These are phyloP conservation scores for Andricus grossulariae DNA, from an alignment of 1,140 invertebrate genomes.

Conservation along the genomic window DNA sequence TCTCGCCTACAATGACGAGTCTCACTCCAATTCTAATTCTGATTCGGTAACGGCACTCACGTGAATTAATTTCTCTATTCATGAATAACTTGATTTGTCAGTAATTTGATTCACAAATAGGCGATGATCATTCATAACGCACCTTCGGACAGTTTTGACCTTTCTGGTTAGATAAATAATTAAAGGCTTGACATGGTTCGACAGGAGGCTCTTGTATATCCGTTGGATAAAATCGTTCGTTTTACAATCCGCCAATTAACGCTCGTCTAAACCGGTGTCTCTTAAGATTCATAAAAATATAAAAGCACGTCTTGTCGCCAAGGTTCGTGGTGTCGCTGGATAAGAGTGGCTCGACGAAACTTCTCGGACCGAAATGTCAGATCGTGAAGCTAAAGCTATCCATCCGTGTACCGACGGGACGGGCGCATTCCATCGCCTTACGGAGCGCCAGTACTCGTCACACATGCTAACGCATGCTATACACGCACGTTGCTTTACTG, in stretches of 20 bases:
- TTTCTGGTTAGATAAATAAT: background rate
- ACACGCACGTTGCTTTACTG: conserved; percentile 26
- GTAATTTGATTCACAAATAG: background rate
- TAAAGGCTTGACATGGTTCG: background rate
- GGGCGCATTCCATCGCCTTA: conserved; percentile 70
- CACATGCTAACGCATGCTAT: conserved; percentile 48
- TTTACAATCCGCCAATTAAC: conserved; percentile 17
- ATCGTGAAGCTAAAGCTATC: conserved; percentile 69
- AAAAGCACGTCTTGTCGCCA: conserved; percentile 19
- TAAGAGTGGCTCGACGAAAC: conserved; percentile 40
- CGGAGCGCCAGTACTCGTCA: conserved; percentile 50
- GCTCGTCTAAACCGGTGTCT: background rate
- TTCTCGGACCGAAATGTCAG: conserved; percentile 64
- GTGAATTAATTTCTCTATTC: background rate
- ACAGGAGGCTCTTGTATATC: background rate
- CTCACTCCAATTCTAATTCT: conserved; percentile 4
- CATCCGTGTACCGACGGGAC: conserved; percentile 53
- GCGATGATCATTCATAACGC: background rate
- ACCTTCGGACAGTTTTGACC: background rate
- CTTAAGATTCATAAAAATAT: conserved; percentile 21
- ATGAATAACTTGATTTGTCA: background rate
- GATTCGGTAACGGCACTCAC: background rate
- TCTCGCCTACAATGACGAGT: background rate
- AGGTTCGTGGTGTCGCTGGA: background rate
- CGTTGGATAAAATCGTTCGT: conserved; percentile 11